Conservation (phyloP, 2,888 invertebrate genomes). For the Nomada ruficornis region DNA sequence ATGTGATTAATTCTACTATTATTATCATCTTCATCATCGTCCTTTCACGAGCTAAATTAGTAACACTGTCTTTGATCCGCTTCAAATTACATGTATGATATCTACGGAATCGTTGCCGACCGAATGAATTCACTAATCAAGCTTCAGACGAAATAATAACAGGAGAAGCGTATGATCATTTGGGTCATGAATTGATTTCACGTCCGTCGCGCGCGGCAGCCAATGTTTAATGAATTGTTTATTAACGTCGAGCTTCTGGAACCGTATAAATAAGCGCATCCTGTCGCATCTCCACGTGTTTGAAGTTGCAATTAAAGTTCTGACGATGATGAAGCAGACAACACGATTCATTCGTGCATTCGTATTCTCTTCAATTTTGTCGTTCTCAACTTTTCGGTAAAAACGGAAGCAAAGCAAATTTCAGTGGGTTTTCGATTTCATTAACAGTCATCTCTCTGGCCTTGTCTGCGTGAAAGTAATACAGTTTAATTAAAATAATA, state of each 20-base stretch:
- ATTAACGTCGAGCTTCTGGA: slow-evolving; percentile 7
- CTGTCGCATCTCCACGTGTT: neutral
- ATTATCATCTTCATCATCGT: too few relatives aligned
- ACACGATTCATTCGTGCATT: slow-evolving; percentile 15
- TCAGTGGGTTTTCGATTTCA: neutral
- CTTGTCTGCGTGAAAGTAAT: neutral
- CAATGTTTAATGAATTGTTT: slow-evolving; percentile 17
- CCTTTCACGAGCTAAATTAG: neutral
- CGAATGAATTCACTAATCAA: slow-evolving; percentile 20
- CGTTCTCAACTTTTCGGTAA: too few relatives aligned
- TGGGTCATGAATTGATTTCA: slow-evolving; percentile 31
- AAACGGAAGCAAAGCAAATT: neutral
- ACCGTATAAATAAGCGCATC: neutral
- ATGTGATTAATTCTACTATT: neutral
- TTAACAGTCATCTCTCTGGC: too few relatives aligned
- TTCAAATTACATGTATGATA: slow-evolving; percentile 3
- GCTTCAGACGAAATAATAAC: slow-evolving; percentile 14
- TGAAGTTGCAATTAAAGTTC: slow-evolving; percentile 29
- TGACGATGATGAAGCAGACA: slow-evolving; percentile 26
- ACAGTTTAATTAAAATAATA: neutral
- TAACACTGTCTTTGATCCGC: slow-evolving; percentile 12
- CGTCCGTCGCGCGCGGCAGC: neutral
- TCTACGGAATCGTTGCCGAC: neutral
- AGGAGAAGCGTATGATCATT: slow-evolving; percentile 10
- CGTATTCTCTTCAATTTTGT: slow-evolving; percentile 3